phyloP scores from a whole-genome alignment of 2,888 invertebrate genomes.

The Anthophora plumipes region DNA sequence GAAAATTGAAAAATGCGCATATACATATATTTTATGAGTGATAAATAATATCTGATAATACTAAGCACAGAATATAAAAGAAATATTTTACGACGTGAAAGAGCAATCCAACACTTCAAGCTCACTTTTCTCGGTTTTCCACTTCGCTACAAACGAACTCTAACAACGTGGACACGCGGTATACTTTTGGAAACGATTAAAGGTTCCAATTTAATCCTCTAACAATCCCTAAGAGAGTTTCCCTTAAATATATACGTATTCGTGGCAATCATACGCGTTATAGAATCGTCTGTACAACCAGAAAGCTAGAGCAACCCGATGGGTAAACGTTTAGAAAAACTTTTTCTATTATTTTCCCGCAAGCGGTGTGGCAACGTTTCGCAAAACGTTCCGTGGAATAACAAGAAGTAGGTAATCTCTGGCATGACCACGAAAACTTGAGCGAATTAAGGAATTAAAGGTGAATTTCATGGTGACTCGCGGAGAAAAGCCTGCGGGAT shows the following conservation, averaged over 20 bases:
- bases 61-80: no score
- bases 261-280: not conserved
- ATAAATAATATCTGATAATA: no score
- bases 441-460: slow-evolving; percentile 1
- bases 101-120: no score
- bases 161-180: not conserved
- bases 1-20: no score
- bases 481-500: not conserved
- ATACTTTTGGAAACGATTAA: not conserved
- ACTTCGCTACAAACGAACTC: not conserved
- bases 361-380: not conserved
- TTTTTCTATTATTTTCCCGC: slow-evolving; percentile 3
- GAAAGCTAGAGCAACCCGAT: not conserved
- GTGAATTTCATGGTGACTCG: not conserved
- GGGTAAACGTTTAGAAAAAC: slow-evolving; percentile 2
- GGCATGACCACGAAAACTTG: not conserved
- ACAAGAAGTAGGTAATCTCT: not conserved
- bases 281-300: not conserved
- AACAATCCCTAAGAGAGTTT: not conserved
- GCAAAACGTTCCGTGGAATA: not conserved
- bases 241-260: not conserved
- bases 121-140: not conserved
- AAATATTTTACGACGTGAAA: no score
- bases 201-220: not conserved
- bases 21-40: no score